Percentiles rank a stretch among this genome's conserved stretches.
phyloP scores from a whole-genome alignment of 2,113 vertebrate genomes.

The Sylvicapra grimmia region DNA sequence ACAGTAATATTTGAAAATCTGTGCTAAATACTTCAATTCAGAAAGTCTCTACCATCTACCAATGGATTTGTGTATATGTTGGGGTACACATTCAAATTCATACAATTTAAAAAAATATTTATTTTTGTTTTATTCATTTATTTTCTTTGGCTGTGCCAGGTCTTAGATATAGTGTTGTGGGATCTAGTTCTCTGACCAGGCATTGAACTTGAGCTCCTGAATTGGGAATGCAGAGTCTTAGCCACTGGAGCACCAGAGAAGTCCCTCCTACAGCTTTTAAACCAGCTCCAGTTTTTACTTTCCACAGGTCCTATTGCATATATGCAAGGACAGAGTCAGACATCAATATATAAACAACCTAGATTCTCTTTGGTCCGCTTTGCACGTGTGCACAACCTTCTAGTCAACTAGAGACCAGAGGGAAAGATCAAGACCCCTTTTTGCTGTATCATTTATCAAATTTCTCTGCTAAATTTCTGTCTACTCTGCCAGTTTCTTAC shows the following conservation, averaged over 20 bases:
- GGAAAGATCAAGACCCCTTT: neutral
- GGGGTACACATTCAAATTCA: neutral
- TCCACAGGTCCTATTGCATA: neutral
- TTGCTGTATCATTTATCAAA: neutral
- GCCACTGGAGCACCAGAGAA: neutral
- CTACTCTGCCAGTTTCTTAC: neutral
- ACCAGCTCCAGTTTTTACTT: neutral
- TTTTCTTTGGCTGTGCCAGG: neutral
- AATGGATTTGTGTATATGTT: neutral
- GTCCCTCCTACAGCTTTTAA: neutral
- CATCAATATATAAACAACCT: neutral
- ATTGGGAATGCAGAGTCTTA: neutral
- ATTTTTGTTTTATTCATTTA: neutral
- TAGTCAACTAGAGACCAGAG: neutral
- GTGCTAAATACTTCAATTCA: neutral
- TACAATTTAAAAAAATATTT: neutral
- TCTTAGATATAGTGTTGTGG: neutral
- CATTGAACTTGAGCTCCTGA: neutral
- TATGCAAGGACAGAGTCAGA: neutral
- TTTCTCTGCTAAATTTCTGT: neutral
- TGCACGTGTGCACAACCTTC: neutral
- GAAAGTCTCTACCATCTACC: neutral
- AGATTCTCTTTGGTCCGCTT: neutral
- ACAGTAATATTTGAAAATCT: neutral
- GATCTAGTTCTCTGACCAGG: neutral